Base-by-base conservation (phyloP, 2,113 vertebrate genomes). In the Tautogolabrus adspersus region DNA sequence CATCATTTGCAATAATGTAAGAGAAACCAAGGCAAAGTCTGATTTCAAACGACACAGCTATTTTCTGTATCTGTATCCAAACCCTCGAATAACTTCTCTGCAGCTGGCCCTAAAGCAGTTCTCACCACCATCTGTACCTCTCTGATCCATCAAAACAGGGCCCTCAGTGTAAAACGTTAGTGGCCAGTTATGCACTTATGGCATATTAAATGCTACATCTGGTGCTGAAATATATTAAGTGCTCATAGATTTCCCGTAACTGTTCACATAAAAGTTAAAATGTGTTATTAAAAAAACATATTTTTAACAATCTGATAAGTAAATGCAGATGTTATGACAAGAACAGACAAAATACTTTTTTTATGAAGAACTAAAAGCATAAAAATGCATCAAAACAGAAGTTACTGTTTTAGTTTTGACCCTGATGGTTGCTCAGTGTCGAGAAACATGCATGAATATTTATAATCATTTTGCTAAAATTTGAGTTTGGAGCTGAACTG, bases 161-260 rank as follows among this genome's bases (percentile, higher is more conserved):
- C 61, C 44, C 19, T 52, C 9, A 1, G 66, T 55, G 54, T 30
- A 51, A 69, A 65, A 16, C 2, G 9, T 61, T 61, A 63, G 55
- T 6, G 10, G 66, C 19, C 18, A 44, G 22, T 68, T 38, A 30
- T 55, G 42, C 34, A 61, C 55, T 58, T 62, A 38, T 61, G 75
- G 40, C 59, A 59, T 34, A 40, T 59, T 40, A 42, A 68, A 51
- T 22, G 51, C 18, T 64, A 66, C 54, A 72, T 51, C 64, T 66
- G 67, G 56, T 42, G 19, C 37, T 66, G 10, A 42, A 54, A 71
- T 40, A 0, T 63, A 16, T 21, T n/a, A 19, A 19, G 38, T 66
- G 9, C 57, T 72, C 16, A 6, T 38, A 23, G 19, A 51, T 42
- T 49, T 49, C 47, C 47, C 18, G 16, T 49, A 18, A 62, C 10